Conservation (phyloP, 2,797 vertebrate genomes). For the Limnodromus scolopaceus region DNA sequence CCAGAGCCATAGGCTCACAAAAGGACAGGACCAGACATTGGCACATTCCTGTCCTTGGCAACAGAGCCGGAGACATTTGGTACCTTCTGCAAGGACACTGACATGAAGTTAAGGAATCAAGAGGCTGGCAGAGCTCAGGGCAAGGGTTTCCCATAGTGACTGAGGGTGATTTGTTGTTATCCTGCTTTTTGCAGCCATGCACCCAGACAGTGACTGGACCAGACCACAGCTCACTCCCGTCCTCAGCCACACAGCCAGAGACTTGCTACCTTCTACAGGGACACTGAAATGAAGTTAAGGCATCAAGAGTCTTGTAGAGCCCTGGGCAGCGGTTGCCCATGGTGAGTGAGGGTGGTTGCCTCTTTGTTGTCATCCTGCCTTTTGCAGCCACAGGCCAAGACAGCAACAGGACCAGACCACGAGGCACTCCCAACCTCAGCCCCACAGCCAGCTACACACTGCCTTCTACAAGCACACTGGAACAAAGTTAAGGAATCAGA, state of each 20-base stretch:
- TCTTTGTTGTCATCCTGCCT: neutral
- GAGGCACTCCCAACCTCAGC: too few species aligned
- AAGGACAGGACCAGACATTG: neutral
- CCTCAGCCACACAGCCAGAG: too few species aligned
- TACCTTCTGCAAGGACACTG: neutral
- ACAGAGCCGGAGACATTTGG: neutral
- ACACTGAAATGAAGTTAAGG: neutral
- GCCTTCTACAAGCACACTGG: neutral
- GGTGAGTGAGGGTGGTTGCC: neutral
- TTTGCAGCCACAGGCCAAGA: too few species aligned
- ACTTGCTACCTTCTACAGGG: neutral
- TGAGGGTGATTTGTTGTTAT: neutral
- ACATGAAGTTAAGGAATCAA: neutral
- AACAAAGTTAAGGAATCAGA: neutral
- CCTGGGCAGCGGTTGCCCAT: neutral
- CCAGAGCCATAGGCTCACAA: too few species aligned
- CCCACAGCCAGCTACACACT: neutral
- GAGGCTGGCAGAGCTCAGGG: neutral
- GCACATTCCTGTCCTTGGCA: too few species aligned
- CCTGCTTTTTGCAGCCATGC: neutral
- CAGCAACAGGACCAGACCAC: too few species aligned
- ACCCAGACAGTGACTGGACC: too few species aligned
- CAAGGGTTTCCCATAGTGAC: neutral
- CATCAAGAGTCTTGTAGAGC: neutral
- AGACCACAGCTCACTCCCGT: too few species aligned